Evolutionary conservation across 2,797 vertebrate genomes (phyloP).

Genomic region (Limosa lapponica): DNA sequence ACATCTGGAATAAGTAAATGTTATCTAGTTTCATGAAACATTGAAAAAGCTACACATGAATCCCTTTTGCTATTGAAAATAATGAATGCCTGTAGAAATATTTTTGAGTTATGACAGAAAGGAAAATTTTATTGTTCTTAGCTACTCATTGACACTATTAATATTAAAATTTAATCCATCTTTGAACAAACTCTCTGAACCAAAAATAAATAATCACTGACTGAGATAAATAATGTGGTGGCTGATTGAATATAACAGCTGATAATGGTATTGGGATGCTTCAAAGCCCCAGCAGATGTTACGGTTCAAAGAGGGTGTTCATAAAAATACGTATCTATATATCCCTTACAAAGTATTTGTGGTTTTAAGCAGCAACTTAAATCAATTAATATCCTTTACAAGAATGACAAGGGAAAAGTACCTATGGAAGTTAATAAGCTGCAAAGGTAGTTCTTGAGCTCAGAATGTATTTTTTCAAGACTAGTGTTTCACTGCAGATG

Average conservation of each 20-base stretch:
- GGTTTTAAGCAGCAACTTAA: background rate
- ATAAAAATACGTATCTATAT: background rate
- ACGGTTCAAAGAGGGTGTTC: background rate
- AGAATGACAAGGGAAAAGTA: background rate
- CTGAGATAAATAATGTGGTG: background rate
- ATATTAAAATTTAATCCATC: constrained; percentile 12
- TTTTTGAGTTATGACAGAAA: constrained; percentile 49
- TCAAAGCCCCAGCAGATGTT: background rate
- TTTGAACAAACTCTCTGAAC: constrained; percentile 7
- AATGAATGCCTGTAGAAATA: constrained; percentile 60
- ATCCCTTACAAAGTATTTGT: background rate
- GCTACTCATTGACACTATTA: constrained; percentile 21
- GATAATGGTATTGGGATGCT: background rate
- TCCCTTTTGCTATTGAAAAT: constrained; percentile 44
- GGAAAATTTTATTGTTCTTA: constrained; percentile 6
- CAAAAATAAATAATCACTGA: constrained; percentile 36
- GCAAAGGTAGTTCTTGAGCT: background rate
- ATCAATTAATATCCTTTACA: background rate
- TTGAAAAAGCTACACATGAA: constrained; percentile 26
- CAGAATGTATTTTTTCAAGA: background rate
- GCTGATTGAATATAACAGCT: background rate
- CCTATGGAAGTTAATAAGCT: background rate
- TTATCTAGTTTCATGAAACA: constrained; percentile 59
- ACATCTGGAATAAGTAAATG: constrained; percentile 75
- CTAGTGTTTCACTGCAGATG: background rate